Percentiles rank a stretch among this genome's conserved stretches.
These are phyloP conservation scores for Trichacis sp. DNA, from an alignment of 2,888 invertebrate genomes.

Conservation along the genomic window DNA sequence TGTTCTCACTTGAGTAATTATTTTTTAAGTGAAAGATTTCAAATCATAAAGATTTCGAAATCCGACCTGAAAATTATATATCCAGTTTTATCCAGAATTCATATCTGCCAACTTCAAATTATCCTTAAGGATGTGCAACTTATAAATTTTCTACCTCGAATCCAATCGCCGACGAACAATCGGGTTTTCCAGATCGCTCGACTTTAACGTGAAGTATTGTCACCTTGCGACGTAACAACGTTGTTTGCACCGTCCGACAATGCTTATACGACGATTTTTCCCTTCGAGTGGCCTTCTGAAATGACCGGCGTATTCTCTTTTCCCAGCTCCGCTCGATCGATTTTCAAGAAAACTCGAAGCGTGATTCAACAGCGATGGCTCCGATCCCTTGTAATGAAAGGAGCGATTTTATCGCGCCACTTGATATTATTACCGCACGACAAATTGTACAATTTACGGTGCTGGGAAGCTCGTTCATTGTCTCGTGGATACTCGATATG, in stretches of 20 bases:
- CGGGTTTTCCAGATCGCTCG: too few species aligned
- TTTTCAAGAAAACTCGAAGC: background rate
- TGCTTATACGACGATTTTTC: background rate
- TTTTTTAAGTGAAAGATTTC: too few species aligned
- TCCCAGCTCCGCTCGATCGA: background rate
- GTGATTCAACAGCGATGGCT: background rate
- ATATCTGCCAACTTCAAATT: too few species aligned
- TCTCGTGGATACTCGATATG: constrained; percentile 27
- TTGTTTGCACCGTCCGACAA: background rate
- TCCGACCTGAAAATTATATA: too few species aligned
- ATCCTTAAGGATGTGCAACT: too few species aligned
- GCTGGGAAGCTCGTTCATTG: constrained; percentile 17
- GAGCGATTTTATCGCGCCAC: constrained; percentile 17
- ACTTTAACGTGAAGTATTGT: too few species aligned
- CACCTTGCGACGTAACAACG: too few species aligned
- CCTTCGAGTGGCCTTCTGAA: background rate
- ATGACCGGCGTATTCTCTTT: background rate
- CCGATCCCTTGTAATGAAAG: constrained; percentile 12
- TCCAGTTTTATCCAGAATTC: too few species aligned
- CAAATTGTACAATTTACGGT: constrained; percentile 24
- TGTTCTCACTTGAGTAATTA: too few species aligned
- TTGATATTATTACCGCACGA: constrained; percentile 12
- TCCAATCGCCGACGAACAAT: too few species aligned
- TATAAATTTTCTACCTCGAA: too few species aligned
- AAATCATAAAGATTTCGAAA: too few species aligned